Evolutionary conservation across 2,113 vertebrate species (phyloP).

Genomic region (Trachemys scripta): DNA sequence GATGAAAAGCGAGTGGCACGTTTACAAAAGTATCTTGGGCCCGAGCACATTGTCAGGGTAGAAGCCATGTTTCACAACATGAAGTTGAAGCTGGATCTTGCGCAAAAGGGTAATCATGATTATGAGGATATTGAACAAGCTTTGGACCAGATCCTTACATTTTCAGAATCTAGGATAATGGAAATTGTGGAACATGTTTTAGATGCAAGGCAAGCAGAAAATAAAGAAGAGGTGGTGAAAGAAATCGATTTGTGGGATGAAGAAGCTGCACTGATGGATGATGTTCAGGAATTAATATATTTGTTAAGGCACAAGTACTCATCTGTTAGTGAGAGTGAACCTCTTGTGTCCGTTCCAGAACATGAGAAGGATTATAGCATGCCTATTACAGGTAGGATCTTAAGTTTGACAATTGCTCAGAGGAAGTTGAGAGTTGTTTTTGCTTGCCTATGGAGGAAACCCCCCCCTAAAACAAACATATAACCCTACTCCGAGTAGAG

Average conservation of each 20-base stretch:
- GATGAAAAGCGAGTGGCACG: slow-evolving; percentile 79
- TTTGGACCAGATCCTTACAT: slow-evolving; percentile 88
- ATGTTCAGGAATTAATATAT: slow-evolving; percentile 93
- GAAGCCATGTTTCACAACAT: slow-evolving; percentile 90
- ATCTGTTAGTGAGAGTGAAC: slow-evolving; percentile 75
- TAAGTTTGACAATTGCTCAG: neutral
- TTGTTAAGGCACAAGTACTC: slow-evolving; percentile 88
- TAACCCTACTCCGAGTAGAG: neutral
- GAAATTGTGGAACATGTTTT: slow-evolving; percentile 87
- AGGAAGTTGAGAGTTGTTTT: neutral
- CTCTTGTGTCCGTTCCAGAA: slow-evolving; percentile 49
- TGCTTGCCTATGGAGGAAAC: too few species aligned
- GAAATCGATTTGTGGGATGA: slow-evolving; percentile 82
- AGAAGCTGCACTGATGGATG: slow-evolving; percentile 87
- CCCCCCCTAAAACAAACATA: neutral
- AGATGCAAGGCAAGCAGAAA: slow-evolving; percentile 74
- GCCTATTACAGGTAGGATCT: slow-evolving; percentile 60
- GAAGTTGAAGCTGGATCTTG: slow-evolving; percentile 83
- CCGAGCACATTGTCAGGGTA: slow-evolving; percentile 80
- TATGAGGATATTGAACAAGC: slow-evolving; percentile 80
- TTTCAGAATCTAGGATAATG: slow-evolving; percentile 87
- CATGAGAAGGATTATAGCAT: neutral
- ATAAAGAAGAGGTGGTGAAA: slow-evolving; percentile 55
- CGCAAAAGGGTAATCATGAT: slow-evolving; percentile 62
- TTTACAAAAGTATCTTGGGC: slow-evolving; percentile 84